Percentiles rank a stretch among this genome's conserved stretches.
Conservation (phyloP, 2,888 invertebrate genomes). For the Hartigia nigra region DNA sequence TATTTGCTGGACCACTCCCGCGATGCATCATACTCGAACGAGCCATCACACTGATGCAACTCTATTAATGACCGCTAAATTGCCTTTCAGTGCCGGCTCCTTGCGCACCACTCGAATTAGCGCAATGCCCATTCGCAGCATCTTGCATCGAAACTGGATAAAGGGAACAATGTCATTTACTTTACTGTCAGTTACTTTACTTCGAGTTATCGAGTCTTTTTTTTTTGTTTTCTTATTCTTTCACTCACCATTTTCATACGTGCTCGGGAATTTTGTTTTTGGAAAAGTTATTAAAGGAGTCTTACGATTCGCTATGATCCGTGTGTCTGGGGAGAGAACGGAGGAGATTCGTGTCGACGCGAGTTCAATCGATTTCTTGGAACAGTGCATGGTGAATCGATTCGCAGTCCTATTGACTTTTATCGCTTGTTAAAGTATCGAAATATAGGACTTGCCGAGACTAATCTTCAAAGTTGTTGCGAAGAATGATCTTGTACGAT, state of each 20-base stretch:
- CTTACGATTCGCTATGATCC: background rate
- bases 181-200: background rate
- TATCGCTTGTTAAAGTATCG: background rate
- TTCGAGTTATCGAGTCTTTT: background rate
- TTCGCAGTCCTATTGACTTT: background rate
- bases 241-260: background rate
- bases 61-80: conserved; percentile 42
- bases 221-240: background rate
- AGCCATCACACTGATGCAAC: conserved; percentile 40
- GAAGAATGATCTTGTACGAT: background rate
- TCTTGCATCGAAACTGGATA: background rate
- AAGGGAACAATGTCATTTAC: too few relatives aligned
- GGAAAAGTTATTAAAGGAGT: background rate
- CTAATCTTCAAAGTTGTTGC: background rate
- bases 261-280: background rate
- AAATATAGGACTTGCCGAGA: background rate
- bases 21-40: conserved; percentile 33
- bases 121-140: background rate
- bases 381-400: background rate
- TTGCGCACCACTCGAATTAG: background rate
- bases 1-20: conserved; percentile 42
- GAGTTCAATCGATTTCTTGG: background rate
- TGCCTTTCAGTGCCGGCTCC: conserved; percentile 16
- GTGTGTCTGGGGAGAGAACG: background rate
- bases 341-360: background rate